These are phyloP conservation scores for Microplitis mediator DNA, from an alignment of 1,140 invertebrate species.

Conservation along the genomic window DNA sequence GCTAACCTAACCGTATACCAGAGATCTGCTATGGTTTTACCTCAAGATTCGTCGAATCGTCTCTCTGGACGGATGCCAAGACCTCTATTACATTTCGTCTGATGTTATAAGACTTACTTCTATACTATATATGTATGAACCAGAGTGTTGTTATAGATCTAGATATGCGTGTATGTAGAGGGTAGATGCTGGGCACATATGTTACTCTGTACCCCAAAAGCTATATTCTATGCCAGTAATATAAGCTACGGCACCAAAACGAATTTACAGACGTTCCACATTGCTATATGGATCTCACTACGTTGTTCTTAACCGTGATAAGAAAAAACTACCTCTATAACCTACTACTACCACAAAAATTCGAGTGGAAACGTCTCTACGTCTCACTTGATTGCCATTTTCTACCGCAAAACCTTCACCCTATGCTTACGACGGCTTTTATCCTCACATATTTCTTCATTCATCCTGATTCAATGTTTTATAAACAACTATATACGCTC, in stretches of 20 bases:
- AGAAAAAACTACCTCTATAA: neutral
- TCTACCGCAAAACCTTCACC: neutral
- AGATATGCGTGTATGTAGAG: too few species aligned
- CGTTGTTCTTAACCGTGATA: constrained; percentile 7
- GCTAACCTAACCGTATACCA: neutral
- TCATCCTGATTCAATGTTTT: neutral
- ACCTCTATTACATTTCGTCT: constrained; percentile 49
- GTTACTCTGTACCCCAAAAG: constrained; percentile 17
- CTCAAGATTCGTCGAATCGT: constrained; percentile 6
- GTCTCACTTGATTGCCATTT: constrained; percentile 2
- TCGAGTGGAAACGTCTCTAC: neutral
- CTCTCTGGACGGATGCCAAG: constrained; percentile 46
- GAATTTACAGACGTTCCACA: constrained; percentile 42
- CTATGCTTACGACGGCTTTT: neutral
- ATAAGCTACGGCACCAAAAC: constrained; percentile 15
- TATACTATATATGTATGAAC: neutral
- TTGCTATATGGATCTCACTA: neutral
- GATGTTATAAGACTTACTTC: constrained; percentile 36
- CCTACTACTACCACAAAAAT: too few species aligned
- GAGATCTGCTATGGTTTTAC: neutral
- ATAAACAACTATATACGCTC: neutral
- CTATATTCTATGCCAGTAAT: neutral
- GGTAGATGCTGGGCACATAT: neutral
- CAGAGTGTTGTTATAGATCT: too few species aligned
- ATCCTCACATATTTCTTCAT: neutral